Evolutionary conservation across 2,888 invertebrate species (phyloP).

Genomic region (Lasioglossum figueresi): DNA sequence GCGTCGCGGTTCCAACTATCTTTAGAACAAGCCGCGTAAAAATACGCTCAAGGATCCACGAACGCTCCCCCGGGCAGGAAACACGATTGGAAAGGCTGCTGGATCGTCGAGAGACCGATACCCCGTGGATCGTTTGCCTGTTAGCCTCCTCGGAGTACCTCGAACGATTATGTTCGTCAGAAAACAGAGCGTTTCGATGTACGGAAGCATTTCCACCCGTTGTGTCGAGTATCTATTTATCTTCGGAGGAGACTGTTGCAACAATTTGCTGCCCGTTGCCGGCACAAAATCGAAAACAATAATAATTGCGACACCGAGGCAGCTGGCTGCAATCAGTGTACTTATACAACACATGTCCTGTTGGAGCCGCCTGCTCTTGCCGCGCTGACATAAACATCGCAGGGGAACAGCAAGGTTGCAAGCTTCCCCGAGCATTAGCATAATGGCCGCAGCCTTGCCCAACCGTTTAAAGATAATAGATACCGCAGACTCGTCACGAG

Average conservation of each 20-base stretch:
- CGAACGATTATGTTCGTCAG: background rate
- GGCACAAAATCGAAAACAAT: background rate
- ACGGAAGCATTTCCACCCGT: background rate
- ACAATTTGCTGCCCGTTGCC: background rate
- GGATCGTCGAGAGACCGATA: conserved; percentile 44
- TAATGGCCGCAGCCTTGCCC: conserved; percentile 14
- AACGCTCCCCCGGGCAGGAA: conserved; percentile 60
- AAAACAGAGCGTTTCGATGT: background rate
- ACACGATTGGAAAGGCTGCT: conserved; percentile 53
- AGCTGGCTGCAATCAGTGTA: background rate
- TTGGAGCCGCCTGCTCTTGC: background rate
- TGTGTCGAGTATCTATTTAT: background rate
- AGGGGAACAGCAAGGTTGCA: conserved; percentile 5
- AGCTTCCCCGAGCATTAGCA: conserved; percentile 3
- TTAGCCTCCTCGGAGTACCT: background rate
- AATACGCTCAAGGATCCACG: conserved; percentile 71
- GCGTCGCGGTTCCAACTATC: conserved; percentile 60
- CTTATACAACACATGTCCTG: background rate
- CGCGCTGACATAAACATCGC: conserved; percentile 15
- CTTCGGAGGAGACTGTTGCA: background rate
- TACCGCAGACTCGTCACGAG: background rate
- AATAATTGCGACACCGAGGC: background rate
- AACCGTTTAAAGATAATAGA: conserved; percentile 21
- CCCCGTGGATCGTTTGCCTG: conserved; percentile 50
- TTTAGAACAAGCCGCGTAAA: conserved; percentile 66